Conservation (phyloP, 2,113 vertebrate genomes). For the Formicarius rufipectus region DNA sequence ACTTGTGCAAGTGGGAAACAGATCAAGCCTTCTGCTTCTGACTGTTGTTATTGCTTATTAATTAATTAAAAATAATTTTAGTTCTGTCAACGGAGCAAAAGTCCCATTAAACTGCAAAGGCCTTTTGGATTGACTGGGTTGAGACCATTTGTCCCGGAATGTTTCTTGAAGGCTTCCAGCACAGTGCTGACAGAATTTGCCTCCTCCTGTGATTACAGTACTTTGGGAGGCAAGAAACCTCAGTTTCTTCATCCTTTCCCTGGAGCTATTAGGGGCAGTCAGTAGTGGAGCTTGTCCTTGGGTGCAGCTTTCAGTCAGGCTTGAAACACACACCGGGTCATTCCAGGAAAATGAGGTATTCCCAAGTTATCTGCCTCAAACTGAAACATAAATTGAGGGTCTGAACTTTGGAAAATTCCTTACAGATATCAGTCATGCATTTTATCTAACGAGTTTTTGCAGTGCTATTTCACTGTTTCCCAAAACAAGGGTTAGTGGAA, state of each 20-base stretch:
- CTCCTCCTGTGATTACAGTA: background rate
- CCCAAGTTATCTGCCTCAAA: fast-evolving
- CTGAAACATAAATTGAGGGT: background rate
- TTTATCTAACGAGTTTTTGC: fast-evolving
- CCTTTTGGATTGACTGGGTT: background rate
- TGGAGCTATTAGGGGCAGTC: background rate
- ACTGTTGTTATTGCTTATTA: background rate
- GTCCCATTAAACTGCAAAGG: background rate
- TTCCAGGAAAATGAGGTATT: background rate
- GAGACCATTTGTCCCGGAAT: background rate
- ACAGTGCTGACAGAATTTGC: background rate
- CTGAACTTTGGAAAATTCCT: background rate
- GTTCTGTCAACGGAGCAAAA: background rate
- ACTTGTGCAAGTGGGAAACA: background rate
- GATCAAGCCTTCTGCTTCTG: background rate
- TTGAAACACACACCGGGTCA: background rate
- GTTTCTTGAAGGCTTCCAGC: background rate
- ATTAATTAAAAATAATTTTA: background rate
- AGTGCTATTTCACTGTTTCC: background rate
- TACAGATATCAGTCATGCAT: fast-evolving
- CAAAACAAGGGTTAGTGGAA: background rate
- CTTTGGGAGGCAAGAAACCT: background rate
- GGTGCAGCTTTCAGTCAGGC: background rate
- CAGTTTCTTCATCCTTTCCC: background rate
- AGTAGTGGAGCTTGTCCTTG: background rate